Base-by-base conservation (phyloP, 2,888 invertebrate genomes). In the Megalurothrips usitatus region DNA sequence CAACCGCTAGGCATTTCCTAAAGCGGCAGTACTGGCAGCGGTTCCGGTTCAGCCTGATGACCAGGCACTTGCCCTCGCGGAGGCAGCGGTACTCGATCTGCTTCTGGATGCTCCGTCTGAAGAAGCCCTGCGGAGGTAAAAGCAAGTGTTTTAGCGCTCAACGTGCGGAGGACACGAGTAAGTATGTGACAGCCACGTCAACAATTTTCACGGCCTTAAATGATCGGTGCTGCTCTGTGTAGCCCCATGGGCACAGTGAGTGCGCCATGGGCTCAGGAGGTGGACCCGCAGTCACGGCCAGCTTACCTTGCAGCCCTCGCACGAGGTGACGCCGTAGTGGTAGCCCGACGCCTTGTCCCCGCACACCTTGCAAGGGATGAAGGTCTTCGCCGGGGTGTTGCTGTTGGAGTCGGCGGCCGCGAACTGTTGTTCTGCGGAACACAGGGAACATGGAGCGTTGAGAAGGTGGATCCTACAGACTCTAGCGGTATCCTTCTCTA, bases 241-340 rank as follows among this genome's bases (percentile, higher is more conserved):
- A n/a, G n/a, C n/a, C n/a, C n/a, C n/a, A n/a, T n/a, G n/a, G n/a
- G n/a, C n/a, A n/a, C n/a, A n/a, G n/a, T n/a, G n/a, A n/a, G 26
- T n/a, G n/a, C 34, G 3, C 79, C 43, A 78, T 9, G 11, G 79
- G 79, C 11, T 78, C 12, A 3, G 10, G 79, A 4, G 4, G 79
- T 6, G 34, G 43, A 78, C 4, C 43, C 79, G 28, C 79, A 78
- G 14, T 23, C n/a, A 4, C 3, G 26, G 75, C 3, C 75, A 80
- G 52, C 87, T 88, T 89, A 97, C 97, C 94, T 98, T 98, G 89
- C 98, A 98, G 84, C 98, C 98, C 89, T 98, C 98, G 89, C 98
- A 98, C 84, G 97, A 97, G 83, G 97, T 98, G 84, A 98, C 98
- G 81, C 98, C 98, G 92, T 98, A 98, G 89, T 98, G 98, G 88